Conservation (phyloP, 2,113 vertebrate genomes). For the Danio rerio region GRCz12tu NC_133190.1:30383001-30383500, state of each 20-base stretch:
- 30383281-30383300: conserved; percentile 67
- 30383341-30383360: conserved; percentile 48
- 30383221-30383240: conserved; percentile 54
- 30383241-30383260: conserved; percentile 57
- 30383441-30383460: conserved; percentile 44
- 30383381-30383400: conserved; percentile 55
- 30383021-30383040: no score
- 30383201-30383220: conserved; percentile 46
- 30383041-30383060: no score
- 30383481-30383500: conserved; percentile 21
- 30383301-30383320: conserved; percentile 66
- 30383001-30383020: no score
- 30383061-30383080: no score
- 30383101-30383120: neutral
- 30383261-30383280: conserved; percentile 54
- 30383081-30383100: no score
- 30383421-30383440: conserved; percentile 12
- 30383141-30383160: conserved; percentile 39
- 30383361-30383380: conserved; percentile 50
- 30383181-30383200: conserved; percentile 62
- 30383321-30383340: conserved; percentile 58
- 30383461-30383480: conserved; percentile 46
- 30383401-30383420: conserved; percentile 33
- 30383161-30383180: conserved; percentile 49
- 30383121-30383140: conserved; percentile 9